Evolutionary conservation across 2,888 invertebrate species (phyloP).

Genomic region (Leucophenga montana): DNA sequence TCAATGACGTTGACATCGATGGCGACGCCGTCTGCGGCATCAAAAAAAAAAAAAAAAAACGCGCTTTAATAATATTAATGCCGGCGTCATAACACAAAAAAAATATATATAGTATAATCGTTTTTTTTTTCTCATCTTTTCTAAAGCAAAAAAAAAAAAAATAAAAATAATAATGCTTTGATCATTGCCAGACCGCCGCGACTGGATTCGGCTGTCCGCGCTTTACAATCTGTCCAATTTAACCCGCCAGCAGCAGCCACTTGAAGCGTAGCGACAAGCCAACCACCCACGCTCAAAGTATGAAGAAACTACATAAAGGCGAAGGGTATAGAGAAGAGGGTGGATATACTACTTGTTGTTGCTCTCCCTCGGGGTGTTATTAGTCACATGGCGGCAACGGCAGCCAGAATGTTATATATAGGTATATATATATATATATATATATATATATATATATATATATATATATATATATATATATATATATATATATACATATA

Average conservation of each 20-base stretch:
- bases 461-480: too few relatives aligned
- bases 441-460: too few relatives aligned
- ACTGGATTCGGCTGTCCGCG: not conserved
- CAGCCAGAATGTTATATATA: not conserved
- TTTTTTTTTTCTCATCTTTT: too few relatives aligned
- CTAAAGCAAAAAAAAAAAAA: not conserved
- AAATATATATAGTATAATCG: constrained; percentile 6
- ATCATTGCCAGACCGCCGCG: constrained; percentile 4
- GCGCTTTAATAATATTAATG: constrained; percentile 66
- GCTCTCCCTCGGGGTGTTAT: constrained; percentile 67
- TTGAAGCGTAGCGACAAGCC: not conserved
- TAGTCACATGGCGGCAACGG: constrained; percentile 59
- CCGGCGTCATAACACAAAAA: constrained; percentile 60
- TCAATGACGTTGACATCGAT: too few relatives aligned
- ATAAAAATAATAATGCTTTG: too few relatives aligned
- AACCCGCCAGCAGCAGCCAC: not conserved
- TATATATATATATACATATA: too few relatives aligned
- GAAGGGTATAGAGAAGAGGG: not conserved
- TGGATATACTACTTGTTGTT: constrained; percentile 6
- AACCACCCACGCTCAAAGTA: not conserved
- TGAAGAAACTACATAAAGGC: not conserved
- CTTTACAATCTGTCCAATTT: constrained; percentile 4
- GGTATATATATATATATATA: too few relatives aligned
- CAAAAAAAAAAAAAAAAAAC: constrained; percentile 40
- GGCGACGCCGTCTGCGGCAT: constrained; percentile 14